Conservation (phyloP, 2,888 invertebrate genomes). For the Pherbina coryleti region DNA sequence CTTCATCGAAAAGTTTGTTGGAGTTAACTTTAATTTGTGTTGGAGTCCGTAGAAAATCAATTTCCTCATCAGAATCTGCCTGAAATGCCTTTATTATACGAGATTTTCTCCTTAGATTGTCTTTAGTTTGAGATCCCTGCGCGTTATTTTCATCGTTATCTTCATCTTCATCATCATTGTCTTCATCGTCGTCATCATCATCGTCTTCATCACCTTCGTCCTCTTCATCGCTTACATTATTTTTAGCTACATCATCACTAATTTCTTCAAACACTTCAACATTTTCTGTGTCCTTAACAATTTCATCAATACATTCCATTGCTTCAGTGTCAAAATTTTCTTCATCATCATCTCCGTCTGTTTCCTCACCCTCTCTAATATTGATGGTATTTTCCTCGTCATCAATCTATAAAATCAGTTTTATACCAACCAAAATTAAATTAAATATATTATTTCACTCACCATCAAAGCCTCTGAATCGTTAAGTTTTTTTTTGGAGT, state of each 20-base stretch:
- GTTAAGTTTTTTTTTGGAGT: not conserved
- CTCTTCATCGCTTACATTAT: slow-evolving; percentile 71
- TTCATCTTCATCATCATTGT: slow-evolving; percentile 64
- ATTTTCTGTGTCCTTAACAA: slow-evolving; percentile 38
- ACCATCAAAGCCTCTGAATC: not conserved
- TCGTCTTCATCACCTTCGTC: slow-evolving; percentile 72
- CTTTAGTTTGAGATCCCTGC: slow-evolving; percentile 50
- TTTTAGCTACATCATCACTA: slow-evolving; percentile 50
- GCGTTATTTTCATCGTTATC: slow-evolving; percentile 52
- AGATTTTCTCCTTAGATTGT: slow-evolving; percentile 68
- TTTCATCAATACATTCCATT: slow-evolving; percentile 62
- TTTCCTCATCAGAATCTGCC: slow-evolving; percentile 65
- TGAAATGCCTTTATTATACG: slow-evolving; percentile 62
- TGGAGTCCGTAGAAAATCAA: slow-evolving; percentile 55
- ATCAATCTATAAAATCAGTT: slow-evolving; percentile 45
- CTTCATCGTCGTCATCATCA: slow-evolving; percentile 69
- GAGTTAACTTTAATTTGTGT: slow-evolving; percentile 48
- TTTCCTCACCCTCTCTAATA: slow-evolving; percentile 25
- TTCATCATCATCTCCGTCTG: slow-evolving; percentile 39
- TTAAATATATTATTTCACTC: no score
- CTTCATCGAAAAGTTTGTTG: slow-evolving; percentile 56
- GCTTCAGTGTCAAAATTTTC: slow-evolving; percentile 72
- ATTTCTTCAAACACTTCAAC: slow-evolving; percentile 18
- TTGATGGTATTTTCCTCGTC: slow-evolving; percentile 51
- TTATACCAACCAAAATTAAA: not conserved